Evolutionary conservation across 1,140 invertebrate species (phyloP).

Genomic region (Drosophila baimaii): DNA sequence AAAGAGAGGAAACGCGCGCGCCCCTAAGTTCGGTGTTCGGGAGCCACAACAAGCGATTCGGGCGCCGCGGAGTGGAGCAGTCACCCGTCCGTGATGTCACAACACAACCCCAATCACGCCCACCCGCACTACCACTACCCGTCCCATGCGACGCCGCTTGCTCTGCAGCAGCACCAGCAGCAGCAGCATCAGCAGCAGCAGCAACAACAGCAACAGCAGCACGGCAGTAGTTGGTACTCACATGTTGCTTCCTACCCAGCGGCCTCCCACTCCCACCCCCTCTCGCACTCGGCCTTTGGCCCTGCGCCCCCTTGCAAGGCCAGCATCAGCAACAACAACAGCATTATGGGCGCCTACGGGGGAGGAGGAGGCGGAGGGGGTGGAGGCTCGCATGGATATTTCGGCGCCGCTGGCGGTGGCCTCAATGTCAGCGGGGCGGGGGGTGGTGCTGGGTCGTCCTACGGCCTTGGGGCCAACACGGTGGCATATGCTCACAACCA

Average conservation of each 20-base stretch:
- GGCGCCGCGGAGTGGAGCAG: conserved; percentile 16
- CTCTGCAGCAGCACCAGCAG: conserved; percentile 52
- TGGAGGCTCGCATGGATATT: conserved; percentile 63
- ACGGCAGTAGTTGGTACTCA: conserved; percentile 76
- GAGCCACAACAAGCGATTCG: conserved; percentile 39
- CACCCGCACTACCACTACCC: conserved; percentile 67
- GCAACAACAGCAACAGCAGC: conserved; percentile 67
- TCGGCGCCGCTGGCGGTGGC: conserved; percentile 46
- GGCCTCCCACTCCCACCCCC: conserved; percentile 18
- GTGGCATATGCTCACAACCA: conserved; percentile 78
- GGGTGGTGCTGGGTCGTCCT: conserved; percentile 39
- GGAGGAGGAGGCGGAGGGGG: conserved; percentile 55
- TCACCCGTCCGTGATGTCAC: conserved; percentile 72
- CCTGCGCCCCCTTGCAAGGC: conserved; percentile 53
- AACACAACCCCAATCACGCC: conserved; percentile 56
- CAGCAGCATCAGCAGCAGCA: conserved; percentile 49
- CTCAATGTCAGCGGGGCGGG: conserved; percentile 51
- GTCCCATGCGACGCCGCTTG: conserved; percentile 33
- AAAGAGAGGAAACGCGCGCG: conserved; percentile 57
- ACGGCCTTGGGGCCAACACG: conserved; percentile 75
- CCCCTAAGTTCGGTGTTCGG: conserved; percentile 39
- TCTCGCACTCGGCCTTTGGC: conserved; percentile 35
- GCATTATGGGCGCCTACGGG: conserved; percentile 20
- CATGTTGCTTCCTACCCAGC: conserved; percentile 78
- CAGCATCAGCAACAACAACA: conserved; percentile 28